phyloP scores from a whole-genome alignment of 2,888 invertebrate genomes.

The Pyrocoelia pectoralis region DNA sequence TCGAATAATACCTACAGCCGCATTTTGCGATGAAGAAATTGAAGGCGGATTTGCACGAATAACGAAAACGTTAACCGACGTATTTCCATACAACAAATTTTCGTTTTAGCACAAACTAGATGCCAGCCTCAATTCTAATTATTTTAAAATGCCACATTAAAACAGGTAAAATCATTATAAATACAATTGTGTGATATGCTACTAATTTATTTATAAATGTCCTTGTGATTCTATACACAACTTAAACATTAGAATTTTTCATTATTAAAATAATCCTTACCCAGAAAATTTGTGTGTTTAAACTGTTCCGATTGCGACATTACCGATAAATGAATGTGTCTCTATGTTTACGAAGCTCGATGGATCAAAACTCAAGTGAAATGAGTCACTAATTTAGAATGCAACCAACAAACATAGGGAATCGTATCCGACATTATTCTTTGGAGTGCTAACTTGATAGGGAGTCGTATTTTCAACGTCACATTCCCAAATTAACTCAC shows the following conservation, averaged over 20 bases:
- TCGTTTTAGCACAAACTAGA: neutral
- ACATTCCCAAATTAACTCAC: constrained; percentile 32
- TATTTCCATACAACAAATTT: neutral
- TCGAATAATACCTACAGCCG: constrained; percentile 45
- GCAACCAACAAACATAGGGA: constrained; percentile 44
- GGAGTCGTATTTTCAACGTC: constrained; percentile 32
- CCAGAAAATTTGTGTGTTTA: neutral
- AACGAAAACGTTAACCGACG: constrained; percentile 23
- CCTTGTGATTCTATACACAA: constrained; percentile 36
- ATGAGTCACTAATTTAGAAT: constrained; percentile 49
- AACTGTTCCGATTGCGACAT: too few relatives aligned
- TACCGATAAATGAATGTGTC: neutral
- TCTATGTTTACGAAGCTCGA: constrained; percentile 32
- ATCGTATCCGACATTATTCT: constrained; percentile 31
- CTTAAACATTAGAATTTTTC: constrained; percentile 9
- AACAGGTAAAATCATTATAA: constrained; percentile 34
- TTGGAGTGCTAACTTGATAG: constrained; percentile 30
- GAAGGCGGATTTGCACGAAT: constrained; percentile 41
- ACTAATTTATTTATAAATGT: constrained; percentile 32
- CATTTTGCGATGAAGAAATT: constrained; percentile 45
- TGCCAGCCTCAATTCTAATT: neutral
- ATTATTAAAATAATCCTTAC: constrained; percentile 7
- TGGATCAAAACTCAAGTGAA: constrained; percentile 47
- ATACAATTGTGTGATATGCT: constrained; percentile 27
- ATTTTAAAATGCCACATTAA: constrained; percentile 17